Conservation (phyloP, 2,113 vertebrate species). For the Ciconia maguari region DNA sequence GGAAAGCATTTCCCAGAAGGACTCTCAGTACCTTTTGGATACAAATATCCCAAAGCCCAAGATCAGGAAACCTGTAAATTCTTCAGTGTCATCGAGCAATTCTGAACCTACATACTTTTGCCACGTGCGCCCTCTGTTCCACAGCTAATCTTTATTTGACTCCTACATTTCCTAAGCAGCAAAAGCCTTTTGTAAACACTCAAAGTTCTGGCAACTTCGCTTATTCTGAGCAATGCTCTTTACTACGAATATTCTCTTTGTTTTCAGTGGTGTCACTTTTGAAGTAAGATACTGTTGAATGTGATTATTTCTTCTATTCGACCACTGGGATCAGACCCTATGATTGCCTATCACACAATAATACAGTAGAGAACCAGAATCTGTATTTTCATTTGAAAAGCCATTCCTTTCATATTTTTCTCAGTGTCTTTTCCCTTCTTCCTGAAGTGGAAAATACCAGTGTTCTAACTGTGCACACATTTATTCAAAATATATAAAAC, state of each 20-base stretch:
- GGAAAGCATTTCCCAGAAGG: neutral
- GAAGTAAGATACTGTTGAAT: neutral
- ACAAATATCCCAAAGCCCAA: neutral
- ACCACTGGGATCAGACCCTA: neutral
- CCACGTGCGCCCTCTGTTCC: fast-evolving
- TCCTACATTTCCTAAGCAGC: neutral
- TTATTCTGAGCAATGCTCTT: neutral
- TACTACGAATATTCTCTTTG: neutral
- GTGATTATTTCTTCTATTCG: neutral
- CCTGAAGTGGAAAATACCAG: neutral
- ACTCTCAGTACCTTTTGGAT: neutral
- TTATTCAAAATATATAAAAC: neutral
- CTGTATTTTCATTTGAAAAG: neutral
- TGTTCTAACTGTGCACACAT: neutral
- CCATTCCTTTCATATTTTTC: neutral
- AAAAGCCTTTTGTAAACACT: neutral
- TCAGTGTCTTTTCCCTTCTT: neutral
- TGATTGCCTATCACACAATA: neutral
- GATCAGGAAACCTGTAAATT: neutral
- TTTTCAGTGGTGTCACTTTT: neutral
- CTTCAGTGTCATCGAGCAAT: neutral
- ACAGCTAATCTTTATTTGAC: neutral
- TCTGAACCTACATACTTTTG: neutral
- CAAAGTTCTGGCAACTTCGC: neutral
- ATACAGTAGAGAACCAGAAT: neutral